phyloP scores from a whole-genome alignment of 2,797 vertebrate species.

The Pipistrellus kuhlii region DNA sequence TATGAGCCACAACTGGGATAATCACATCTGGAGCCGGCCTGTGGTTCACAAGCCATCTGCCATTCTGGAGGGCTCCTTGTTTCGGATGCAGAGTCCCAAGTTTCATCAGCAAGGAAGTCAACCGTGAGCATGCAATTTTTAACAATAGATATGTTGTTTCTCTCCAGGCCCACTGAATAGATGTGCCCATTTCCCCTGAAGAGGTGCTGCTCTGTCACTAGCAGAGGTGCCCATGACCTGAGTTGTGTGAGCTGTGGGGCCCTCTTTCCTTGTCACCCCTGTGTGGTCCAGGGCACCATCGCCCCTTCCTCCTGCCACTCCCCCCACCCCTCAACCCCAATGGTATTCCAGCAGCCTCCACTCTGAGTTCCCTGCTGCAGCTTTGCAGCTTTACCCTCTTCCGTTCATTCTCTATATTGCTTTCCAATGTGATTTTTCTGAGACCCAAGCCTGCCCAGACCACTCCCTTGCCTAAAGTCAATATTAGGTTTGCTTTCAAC shows the following conservation, averaged over 20 bases:
- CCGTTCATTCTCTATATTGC: background rate
- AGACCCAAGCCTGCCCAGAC: background rate
- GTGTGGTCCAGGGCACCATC: background rate
- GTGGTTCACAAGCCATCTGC: background rate
- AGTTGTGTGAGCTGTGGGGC: background rate
- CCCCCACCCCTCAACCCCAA: too few species aligned
- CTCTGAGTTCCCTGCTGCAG: background rate
- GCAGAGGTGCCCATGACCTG: background rate
- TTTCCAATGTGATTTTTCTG: background rate
- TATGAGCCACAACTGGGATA: background rate
- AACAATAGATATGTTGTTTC: background rate
- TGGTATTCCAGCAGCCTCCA: background rate
- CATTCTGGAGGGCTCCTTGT: background rate
- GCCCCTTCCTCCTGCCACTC: accelerated
- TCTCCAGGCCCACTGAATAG: background rate
- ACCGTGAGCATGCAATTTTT: background rate
- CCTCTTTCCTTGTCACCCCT: background rate
- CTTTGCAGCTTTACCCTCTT: background rate
- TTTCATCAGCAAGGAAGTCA: background rate
- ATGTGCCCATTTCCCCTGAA: background rate
- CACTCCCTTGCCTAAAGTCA: background rate
- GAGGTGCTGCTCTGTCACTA: background rate
- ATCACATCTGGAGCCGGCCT: background rate
- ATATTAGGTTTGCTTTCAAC: background rate
- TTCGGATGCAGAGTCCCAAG: background rate